These are phyloP conservation scores for Sebastes cheni DNA, from an alignment of 2,797 vertebrate species.

Conservation along the genomic window DNA sequence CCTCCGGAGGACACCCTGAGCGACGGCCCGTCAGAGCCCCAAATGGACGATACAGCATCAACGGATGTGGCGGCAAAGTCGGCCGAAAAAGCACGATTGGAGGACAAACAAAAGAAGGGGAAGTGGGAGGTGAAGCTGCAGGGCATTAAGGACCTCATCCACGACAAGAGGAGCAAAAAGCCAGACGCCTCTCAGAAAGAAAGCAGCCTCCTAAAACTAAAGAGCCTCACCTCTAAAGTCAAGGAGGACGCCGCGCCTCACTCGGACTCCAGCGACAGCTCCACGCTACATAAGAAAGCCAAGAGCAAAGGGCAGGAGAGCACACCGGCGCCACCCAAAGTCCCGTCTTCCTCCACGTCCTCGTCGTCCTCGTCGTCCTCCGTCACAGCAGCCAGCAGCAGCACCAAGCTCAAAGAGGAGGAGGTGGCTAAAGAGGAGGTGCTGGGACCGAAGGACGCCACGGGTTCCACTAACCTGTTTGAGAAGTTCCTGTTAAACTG, in stretches of 20 bases:
- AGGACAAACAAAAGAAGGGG: slow-evolving; percentile 83
- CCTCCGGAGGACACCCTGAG: slow-evolving; percentile 72
- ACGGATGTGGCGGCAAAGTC: slow-evolving; percentile 40
- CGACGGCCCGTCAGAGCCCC: slow-evolving; percentile 71
- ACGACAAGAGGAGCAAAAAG: slow-evolving; percentile 78
- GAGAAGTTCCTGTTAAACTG: slow-evolving; percentile 84
- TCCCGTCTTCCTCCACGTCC: slow-evolving; percentile 65
- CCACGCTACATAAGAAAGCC: slow-evolving; percentile 55
- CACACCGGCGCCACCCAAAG: slow-evolving; percentile 38
- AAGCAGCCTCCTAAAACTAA: slow-evolving; percentile 77
- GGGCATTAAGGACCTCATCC: slow-evolving; percentile 77
- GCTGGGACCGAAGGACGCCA: slow-evolving; percentile 65
- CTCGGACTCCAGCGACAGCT: slow-evolving; percentile 85
- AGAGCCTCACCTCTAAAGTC: slow-evolving; percentile 70
- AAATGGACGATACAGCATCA: slow-evolving; percentile 51
- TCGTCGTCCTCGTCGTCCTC: slow-evolving; percentile 62
- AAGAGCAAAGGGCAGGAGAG: slow-evolving; percentile 60
- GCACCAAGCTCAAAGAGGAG: slow-evolving; percentile 64
- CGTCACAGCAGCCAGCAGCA: slow-evolving; percentile 29
- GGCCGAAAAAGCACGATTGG: slow-evolving; percentile 46
- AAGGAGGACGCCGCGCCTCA: slow-evolving; percentile 85
- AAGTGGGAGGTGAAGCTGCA: slow-evolving; percentile 80
- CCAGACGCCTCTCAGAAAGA: slow-evolving; percentile 67
- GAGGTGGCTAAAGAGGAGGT: slow-evolving; percentile 72
- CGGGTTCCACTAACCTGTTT: slow-evolving; percentile 80